Evolutionary conservation across 2,888 invertebrate species (phyloP), one percentile per base, ranked within the genome.

Genomic region (Gymnoscelis rufifasciata): DNA sequence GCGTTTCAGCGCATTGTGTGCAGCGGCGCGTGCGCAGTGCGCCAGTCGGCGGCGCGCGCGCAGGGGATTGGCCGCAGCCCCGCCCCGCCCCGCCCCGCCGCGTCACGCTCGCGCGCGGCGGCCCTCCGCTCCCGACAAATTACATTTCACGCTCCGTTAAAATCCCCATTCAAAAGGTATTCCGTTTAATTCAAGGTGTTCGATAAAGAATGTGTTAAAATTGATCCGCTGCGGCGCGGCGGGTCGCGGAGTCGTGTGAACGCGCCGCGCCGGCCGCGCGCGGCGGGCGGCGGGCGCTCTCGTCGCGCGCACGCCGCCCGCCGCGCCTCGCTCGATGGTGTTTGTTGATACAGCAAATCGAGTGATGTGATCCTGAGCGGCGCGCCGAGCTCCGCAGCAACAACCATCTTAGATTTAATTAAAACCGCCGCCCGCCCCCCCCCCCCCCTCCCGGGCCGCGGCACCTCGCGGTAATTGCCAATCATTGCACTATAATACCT

Each of bases 1-100:
- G 70, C 62, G 66, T 83, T 82, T 74, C 81, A 74, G 74, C 60
- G 59, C 57, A 77, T 78, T 78, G 83, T 79, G 72, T 65, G 66
- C 68, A 51, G 60, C 54, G 68, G 61, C 68, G 80, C 76, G 71
- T 71, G 66, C 62, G 53, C 28, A 35, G 40, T 43, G 26, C 54
- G 43, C 77, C 72, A 71, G 14, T 33, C 15, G 14, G 5, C 10
- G 5, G 31, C 15, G 1, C 8, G 31, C 8, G 13, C n/a, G 19
- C 7, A n/a, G n/a, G 10, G 2, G 33, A 14, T 33, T 33, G 33
- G 33, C 6, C 19, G 5, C 43, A 10, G 19, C 5, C 19, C 19
- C 19, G 19, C 19, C 19, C 19, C 19, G 19, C 19, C 19, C 19
- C 1, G 15, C 15, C 14, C 19, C 7, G 19, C 19, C 19, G 19